phyloP scores from a whole-genome alignment of 2,797 vertebrate genomes.

The Betta splendens region DNA sequence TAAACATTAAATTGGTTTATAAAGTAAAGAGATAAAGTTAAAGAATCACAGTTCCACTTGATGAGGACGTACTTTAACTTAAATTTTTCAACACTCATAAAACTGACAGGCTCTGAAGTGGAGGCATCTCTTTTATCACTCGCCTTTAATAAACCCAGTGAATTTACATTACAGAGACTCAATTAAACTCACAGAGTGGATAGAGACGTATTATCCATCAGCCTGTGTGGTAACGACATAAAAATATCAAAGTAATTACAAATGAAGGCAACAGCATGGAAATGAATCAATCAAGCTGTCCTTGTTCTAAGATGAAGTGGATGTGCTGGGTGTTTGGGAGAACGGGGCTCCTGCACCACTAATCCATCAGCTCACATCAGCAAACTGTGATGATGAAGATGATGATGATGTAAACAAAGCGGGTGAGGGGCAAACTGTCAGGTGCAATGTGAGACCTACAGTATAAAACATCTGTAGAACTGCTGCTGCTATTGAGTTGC shows the following conservation, averaged over 20 bases:
- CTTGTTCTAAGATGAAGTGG: constrained; percentile 40
- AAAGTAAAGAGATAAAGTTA: constrained; percentile 3
- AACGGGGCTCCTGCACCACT: constrained; percentile 42
- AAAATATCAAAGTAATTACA: constrained; percentile 73
- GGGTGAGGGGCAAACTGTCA: constrained; percentile 11
- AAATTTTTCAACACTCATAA: constrained; percentile 26
- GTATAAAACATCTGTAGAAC: background rate
- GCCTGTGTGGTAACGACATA: constrained; percentile 52
- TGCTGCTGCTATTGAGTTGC: background rate
- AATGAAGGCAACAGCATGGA: constrained; percentile 59
- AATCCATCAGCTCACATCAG: constrained; percentile 61
- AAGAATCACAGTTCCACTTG: constrained; percentile 4
- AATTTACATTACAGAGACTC: constrained; percentile 53
- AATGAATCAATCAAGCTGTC: constrained; percentile 71
- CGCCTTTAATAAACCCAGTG: constrained; percentile 47
- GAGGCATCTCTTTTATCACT: constrained; percentile 31
- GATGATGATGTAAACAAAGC: constrained; percentile 48
- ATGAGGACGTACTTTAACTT: constrained; percentile 8
- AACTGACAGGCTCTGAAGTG: constrained; percentile 26
- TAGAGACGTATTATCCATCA: constrained; percentile 61
- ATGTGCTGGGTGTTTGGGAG: constrained; percentile 27
- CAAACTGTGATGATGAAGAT: constrained; percentile 31
- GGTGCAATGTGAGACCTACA: constrained; percentile 1
- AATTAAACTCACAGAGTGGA: constrained; percentile 55
- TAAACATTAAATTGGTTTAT: background rate